Evolutionary conservation across 2,888 invertebrate species (phyloP), one percentile per base, ranked within the genome.

Genomic region (Scaptomyza reducta): DNA sequence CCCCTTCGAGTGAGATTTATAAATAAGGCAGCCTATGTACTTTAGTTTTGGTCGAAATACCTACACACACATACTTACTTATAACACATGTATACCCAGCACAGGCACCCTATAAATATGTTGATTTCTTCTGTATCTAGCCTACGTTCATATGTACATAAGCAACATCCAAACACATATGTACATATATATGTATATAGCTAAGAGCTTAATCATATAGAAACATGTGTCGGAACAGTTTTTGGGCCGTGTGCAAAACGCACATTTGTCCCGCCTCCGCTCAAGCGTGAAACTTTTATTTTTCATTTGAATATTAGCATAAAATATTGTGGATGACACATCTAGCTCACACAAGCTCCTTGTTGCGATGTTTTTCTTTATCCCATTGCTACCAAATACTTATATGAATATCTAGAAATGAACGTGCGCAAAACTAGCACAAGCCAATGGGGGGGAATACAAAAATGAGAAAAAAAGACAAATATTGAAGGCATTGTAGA

Each of bases 301-400:
- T 88, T 84, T 83, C 72, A 66, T 62, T 70, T 76, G 81, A 78
- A 80, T 85, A 85, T 85, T 80, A 85, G 87, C 87, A 80, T 86
- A 78, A 80, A 88, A 88, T 88, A 85, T 85, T 88, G 80, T 77
- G 77, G 84, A 88, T 83, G 88, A 88, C 84, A 85, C 87, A 84
- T 88, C 80, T 83, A 86, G 87, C 69, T 66, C 87, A 74, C 66
- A 60, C 59, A 27, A 27, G 59, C 51, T 63, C 47, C 57, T 55
- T 58, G 53, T 61, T 51, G n/a, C 18, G 31, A 18, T 33, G 47
- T 42, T 35, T 50, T 63, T 44, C 58, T 74, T 63, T 70, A 66
- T 66, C 46, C 45, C 42, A 68, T 50, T 69, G 35, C 64, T 29
- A 63, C 38, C 49, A 41, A 49, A 61, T 49, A 49, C 47, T 42